These are phyloP conservation scores for Fundulus diaphanus DNA, from an alignment of 2,797 vertebrate species.

Conservation along the genomic window DNA sequence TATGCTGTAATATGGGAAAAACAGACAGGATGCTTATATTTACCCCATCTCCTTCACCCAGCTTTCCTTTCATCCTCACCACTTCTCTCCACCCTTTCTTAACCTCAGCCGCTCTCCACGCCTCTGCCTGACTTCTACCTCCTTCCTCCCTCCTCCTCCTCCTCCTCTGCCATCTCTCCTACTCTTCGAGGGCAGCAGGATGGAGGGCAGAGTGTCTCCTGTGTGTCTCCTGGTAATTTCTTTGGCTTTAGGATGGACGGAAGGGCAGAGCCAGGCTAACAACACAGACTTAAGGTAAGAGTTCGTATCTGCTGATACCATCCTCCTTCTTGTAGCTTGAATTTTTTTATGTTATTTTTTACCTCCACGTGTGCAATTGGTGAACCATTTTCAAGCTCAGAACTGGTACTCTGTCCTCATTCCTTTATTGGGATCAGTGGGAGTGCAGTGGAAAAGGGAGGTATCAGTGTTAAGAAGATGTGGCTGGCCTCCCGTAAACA, in stretches of 20 bases:
- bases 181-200: conserved; percentile 66
- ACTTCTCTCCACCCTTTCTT: conserved; percentile 25
- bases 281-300: conserved; percentile 60
- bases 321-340: background rate
- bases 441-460: conserved; percentile 42
- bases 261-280: conserved; percentile 65
- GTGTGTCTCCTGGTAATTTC: conserved; percentile 54
- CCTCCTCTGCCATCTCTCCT: conserved; percentile 37
- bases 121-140: conserved; percentile 41
- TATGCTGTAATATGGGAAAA: background rate
- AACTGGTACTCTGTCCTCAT: conserved; percentile 26
- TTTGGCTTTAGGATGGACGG: conserved; percentile 56
- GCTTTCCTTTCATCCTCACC: conserved; percentile 39
- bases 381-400: conserved; percentile 26
- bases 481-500: conserved; percentile 58
- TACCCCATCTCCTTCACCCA: conserved; percentile 10
- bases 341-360: background rate
- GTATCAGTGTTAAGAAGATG: conserved; percentile 41
- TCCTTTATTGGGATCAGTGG: conserved; percentile 33
- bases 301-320: background rate
- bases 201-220: conserved; percentile 75
- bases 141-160: conserved; percentile 47
- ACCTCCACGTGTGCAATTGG: conserved; percentile 56
- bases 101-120: conserved; percentile 43
- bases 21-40: conserved; percentile 12